phyloP scores from a whole-genome alignment of 2,113 vertebrate genomes.

The Uria aalge region DNA sequence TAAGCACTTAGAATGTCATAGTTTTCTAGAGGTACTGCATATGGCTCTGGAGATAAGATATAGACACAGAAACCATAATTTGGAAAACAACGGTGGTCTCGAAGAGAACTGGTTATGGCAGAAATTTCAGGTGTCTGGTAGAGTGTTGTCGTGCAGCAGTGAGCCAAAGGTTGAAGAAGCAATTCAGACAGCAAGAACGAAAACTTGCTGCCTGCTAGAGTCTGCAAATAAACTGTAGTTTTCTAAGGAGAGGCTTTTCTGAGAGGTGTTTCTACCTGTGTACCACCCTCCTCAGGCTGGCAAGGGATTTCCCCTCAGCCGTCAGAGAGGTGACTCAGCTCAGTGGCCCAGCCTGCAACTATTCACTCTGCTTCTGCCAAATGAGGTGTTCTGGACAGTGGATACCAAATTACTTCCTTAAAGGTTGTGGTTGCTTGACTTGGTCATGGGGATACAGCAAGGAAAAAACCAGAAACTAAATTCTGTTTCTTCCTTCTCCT shows the following conservation, averaged over 20 bases:
- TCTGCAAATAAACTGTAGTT: neutral
- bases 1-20: neutral
- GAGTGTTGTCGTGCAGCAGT: neutral
- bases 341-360: neutral
- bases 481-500: neutral
- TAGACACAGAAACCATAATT: neutral
- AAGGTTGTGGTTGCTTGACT: neutral
- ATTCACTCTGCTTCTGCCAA: neutral
- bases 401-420: neutral
- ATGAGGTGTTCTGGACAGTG: neutral
- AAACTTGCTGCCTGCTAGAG: neutral
- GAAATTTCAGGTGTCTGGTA: neutral
- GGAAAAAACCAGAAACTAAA: neutral
- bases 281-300: neutral
- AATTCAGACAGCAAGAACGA: neutral
- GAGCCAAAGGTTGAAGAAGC: neutral
- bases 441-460: neutral
- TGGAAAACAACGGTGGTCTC: neutral
- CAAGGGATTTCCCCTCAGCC: rapidly evolving
- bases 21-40: neutral
- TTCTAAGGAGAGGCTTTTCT: neutral
- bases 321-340: neutral
- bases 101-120: neutral
- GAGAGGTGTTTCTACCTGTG: neutral
- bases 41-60: neutral